These are phyloP conservation scores for Raja brachyura DNA, from an alignment of 2,113 vertebrate species.

Conservation along the genomic window DNA sequence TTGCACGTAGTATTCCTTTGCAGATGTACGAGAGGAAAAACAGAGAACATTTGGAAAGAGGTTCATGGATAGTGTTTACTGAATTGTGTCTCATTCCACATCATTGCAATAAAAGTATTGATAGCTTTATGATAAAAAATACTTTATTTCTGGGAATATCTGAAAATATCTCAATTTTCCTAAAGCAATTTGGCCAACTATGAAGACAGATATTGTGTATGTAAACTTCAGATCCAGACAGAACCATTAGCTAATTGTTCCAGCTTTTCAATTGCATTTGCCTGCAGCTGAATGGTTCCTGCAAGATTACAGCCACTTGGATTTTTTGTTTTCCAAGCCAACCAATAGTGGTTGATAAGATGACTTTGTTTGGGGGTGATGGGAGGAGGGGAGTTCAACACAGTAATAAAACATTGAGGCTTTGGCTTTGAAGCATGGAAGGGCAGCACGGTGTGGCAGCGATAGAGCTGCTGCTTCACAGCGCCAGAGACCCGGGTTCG, in stretches of 20 bases:
- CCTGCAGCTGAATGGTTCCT: no score
- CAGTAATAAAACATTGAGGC: not conserved
- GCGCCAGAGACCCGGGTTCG: no score
- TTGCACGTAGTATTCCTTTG: not conserved
- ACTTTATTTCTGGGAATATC: not conserved
- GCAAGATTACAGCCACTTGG: not conserved
- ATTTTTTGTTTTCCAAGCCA: not conserved
- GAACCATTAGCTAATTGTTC: not conserved
- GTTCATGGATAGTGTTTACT: not conserved
- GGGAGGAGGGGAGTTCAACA: no score
- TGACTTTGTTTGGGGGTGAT: no score
- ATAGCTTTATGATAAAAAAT: not conserved
- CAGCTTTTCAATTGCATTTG: not conserved
- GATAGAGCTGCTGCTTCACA: no score
- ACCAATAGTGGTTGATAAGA: no score
- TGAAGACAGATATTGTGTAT: not conserved
- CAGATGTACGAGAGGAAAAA: not conserved
- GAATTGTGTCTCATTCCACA: not conserved
- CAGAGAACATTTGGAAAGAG: not conserved
- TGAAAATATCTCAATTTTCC: not conserved
- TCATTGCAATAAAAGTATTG: not conserved
- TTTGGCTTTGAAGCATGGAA: no score
- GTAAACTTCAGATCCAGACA: not conserved
- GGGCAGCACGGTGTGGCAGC: no score
- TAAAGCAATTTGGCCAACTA: not conserved